These are phyloP conservation scores for Heliconius hewitsoni DNA, from an alignment of 1,140 invertebrate genomes.

Conservation along the genomic window DNA sequence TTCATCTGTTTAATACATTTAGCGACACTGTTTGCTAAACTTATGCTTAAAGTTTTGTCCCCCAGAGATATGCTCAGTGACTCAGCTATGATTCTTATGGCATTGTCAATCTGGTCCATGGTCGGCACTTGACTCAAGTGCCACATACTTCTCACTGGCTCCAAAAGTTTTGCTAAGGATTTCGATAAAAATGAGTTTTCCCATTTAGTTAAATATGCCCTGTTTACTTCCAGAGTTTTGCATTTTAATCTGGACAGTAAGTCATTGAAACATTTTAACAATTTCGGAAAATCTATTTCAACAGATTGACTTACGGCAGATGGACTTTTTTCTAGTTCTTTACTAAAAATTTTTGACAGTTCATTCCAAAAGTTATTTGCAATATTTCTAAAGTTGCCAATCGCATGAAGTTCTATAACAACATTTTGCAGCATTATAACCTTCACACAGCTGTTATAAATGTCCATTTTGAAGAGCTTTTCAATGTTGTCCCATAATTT, in stretches of 20 bases:
- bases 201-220: constrained; percentile 84
- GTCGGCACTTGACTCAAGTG: constrained; percentile 72
- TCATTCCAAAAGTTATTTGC: constrained; percentile 81
- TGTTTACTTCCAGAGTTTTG: constrained; percentile 80
- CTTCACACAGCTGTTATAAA: constrained; percentile 72
- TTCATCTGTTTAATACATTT: constrained; percentile 81
- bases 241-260: constrained; percentile 80
- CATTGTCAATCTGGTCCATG: constrained; percentile 77
- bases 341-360: constrained; percentile 75
- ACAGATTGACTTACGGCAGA: constrained; percentile 91
- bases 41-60: constrained; percentile 77
- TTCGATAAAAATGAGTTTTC: constrained; percentile 94
- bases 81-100: constrained; percentile 74
- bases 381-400: constrained; percentile 79
- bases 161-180: constrained; percentile 90
- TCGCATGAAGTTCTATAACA: constrained; percentile 79
- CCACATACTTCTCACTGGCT: constrained; percentile 93
- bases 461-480: constrained; percentile 69
- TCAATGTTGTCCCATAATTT: constrained; percentile 80
- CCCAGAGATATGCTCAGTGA: constrained; percentile 76
- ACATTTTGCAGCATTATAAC: constrained; percentile 82
- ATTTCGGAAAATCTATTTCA: constrained; percentile 94
- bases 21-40: constrained; percentile 76
- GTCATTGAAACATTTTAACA: constrained; percentile 85
- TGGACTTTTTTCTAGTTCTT: constrained; percentile 82